Percentiles rank a stretch among this genome's conserved stretches.
These are phyloP conservation scores for Drosophila mauritiana DNA, from an alignment of 1,140 invertebrate genomes.

Conservation along the genomic window DNA sequence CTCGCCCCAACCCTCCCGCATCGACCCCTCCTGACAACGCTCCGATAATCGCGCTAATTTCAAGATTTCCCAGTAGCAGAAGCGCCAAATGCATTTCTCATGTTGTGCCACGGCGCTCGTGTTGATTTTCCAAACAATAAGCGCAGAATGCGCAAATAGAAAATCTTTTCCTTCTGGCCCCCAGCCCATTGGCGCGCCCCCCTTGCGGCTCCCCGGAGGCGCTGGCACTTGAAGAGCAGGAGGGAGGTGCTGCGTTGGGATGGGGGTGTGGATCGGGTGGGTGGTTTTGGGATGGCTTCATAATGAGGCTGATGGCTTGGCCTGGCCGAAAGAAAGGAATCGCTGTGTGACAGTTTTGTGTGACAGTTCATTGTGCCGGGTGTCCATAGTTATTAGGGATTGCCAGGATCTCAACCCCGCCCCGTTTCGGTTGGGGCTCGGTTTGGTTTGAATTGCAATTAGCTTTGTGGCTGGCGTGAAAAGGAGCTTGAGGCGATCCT, in stretches of 20 bases:
- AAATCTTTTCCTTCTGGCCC: slow-evolving; percentile 51
- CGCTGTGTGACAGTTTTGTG: slow-evolving; percentile 46
- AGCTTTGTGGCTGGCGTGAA: slow-evolving; percentile 63
- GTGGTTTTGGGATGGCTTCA: slow-evolving; percentile 15
- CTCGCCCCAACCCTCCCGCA: not conserved
- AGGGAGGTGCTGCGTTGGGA: not conserved
- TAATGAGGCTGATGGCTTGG: slow-evolving; percentile 27
- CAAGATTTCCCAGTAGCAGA: slow-evolving; percentile 80
- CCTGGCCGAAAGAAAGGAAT: slow-evolving; percentile 46
- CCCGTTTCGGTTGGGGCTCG: slow-evolving; percentile 44
- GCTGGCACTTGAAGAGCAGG: slow-evolving; percentile 60
- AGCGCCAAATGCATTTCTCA: slow-evolving; percentile 68
- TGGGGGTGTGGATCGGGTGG: slow-evolving; percentile 1
- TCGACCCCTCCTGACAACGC: slow-evolving; percentile 67
- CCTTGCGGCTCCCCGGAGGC: slow-evolving; percentile 63
- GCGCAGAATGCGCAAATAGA: slow-evolving; percentile 80
- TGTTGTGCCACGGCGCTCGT: slow-evolving; percentile 53
- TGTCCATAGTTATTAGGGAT: slow-evolving; percentile 71
- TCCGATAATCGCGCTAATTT: slow-evolving; percentile 84
- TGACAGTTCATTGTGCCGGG: slow-evolving; percentile 46
- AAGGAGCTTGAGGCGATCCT: slow-evolving; percentile 66
- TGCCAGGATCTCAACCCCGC: slow-evolving; percentile 45
- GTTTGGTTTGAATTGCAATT: slow-evolving; percentile 65
- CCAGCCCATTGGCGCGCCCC: slow-evolving; percentile 15
- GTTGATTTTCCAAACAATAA: slow-evolving; percentile 83